Base-by-base conservation (phyloP, 2,113 vertebrate species). In the Oryzias melastigma region DNA sequence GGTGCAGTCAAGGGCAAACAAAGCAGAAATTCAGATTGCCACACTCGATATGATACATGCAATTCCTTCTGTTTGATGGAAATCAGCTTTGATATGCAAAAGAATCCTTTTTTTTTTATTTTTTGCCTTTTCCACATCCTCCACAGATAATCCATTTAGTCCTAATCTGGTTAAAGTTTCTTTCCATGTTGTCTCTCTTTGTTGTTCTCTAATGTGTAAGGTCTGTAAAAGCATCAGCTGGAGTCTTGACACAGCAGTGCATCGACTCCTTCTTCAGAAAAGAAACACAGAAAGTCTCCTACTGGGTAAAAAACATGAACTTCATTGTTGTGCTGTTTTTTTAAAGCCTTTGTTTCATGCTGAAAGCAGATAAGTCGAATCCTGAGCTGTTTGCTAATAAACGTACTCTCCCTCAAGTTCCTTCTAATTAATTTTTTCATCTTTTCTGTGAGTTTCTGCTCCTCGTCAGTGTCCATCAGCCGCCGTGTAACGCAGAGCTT, bases 151-250 rank as follows among this genome's bases (percentile, higher is more conserved):
- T 42, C 52, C n/a, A 51, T 50, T 68, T 52, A 14, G 7, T 49
- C n/a, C 27, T 69, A 58, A 64, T 63, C 47, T 57, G 68, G 27
- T 82, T 61, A 54, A 74, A 49, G 58, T 57, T 40, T 18, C 51
- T 5, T n/a, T 41, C 68, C 29, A 12, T 55, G 66, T 47, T 49
- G 10, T 10, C 16, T n/a, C 19, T 16, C 14, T 25, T n/a, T 40
- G 14, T 48, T 17, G 35, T 25, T 57, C 41, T 76, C 17, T 17
- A 44, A 74, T 74, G 65, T 85, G 68, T 79, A 93, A 90, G 97
- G 94, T 98, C 71, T 92, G 93, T 68, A 94, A 90, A 85, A 89
- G 71, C 1, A 72, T 98, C 62, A 90, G 79, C 59, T 82, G 96
- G 87, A 91, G 94, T 73, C 73, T 98, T 77, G 90, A 90, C 51